Base-by-base conservation (phyloP, 2,113 vertebrate genomes). In the Mormyrus lacerda region DNA sequence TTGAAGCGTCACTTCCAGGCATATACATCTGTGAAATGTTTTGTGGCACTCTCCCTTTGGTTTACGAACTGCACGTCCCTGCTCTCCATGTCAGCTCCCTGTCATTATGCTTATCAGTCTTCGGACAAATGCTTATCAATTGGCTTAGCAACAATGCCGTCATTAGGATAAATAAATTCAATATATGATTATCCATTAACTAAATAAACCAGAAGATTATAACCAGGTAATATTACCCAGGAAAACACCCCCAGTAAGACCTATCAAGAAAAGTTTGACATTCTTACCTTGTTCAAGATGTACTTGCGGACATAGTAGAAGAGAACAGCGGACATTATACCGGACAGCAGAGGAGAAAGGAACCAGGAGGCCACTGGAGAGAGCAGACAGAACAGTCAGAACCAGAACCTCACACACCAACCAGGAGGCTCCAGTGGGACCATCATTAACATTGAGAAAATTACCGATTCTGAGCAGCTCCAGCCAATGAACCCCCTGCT, bases 351-450 rank as follows among this genome's bases (percentile, higher is more conserved):
- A 3, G 98, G 98, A 0, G 98, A 99, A 90, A 99, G 93, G 94
- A 99, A 99, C 98, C 98, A 99, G 90, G 98, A 99, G 53, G 97
- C 91, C 93, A 99, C 98, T 99, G 92, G 86, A 76, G 53, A 10
- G 19, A 45, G 53, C 5, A 91, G 87, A 89, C 6, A 10, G 11
- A 90, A 85, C 39, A 19, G 19, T 55, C 35, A 87, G 51, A n/a
- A 45, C 31, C 11, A 51, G 44, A 8, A 85, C 8, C 48, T 48
- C 48, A 35, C 48, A 50, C 13, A 51, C 48, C 47, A 51, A 21
- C n/a, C 85, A 35, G 48, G 11, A 35, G 9, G 8, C 44, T 48
- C 8, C 42, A 47, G 39, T 83, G 42, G 79, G 17, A 11, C 17
- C 39, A 0, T 9, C 42, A n/a, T 84, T 84, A 44, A 47, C 82